phyloP scores from a whole-genome alignment of 2,797 vertebrate genomes.

The Remorina albescens region DNA sequence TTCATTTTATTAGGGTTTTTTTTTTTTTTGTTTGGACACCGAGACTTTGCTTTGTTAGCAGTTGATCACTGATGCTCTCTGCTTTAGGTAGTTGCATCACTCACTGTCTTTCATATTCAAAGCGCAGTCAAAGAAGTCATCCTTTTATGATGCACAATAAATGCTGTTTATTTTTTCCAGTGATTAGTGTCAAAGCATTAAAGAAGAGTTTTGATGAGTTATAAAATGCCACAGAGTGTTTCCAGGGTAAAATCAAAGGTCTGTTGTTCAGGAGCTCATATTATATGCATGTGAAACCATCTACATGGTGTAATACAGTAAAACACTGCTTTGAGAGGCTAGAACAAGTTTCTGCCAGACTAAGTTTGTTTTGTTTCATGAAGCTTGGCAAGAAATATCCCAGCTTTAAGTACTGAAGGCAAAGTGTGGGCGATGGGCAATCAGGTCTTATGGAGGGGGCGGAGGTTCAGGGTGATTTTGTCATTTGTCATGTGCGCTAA shows the following conservation, averaged over 20 bases:
- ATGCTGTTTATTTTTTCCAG: background rate
- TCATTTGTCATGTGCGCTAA: conserved; percentile 76
- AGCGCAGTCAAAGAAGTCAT: conserved; percentile 29
- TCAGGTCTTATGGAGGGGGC: conserved; percentile 68
- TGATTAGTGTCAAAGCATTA: background rate
- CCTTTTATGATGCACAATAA: conserved; percentile 34
- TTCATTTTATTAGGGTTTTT: conserved; percentile 17
- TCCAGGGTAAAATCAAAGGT: conserved; percentile 9
- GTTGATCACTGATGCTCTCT: conserved; percentile 7
- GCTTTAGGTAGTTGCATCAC: conserved; percentile 23
- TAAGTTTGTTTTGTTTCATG: conserved; percentile 64
- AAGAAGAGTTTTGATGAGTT: conserved; percentile 12
- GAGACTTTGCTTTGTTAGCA: conserved; percentile 14
- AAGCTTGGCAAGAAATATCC: conserved; percentile 59
- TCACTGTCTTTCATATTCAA: conserved; percentile 34
- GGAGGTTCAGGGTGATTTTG: conserved; percentile 67
- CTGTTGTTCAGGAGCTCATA: conserved; percentile 5
- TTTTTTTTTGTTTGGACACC: background rate
- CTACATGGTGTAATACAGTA: background rate
- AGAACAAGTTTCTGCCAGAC: conserved; percentile 25
- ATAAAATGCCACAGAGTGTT: conserved; percentile 6
- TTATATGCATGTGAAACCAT: conserved; percentile 20
- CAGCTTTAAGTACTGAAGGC: conserved; percentile 61
- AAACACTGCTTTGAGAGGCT: conserved; percentile 28
- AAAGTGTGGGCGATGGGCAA: conserved; percentile 69